These are phyloP conservation scores for Corydoras sp. DNA, from an alignment of 2,113 vertebrate species.

Conservation along the genomic window DNA sequence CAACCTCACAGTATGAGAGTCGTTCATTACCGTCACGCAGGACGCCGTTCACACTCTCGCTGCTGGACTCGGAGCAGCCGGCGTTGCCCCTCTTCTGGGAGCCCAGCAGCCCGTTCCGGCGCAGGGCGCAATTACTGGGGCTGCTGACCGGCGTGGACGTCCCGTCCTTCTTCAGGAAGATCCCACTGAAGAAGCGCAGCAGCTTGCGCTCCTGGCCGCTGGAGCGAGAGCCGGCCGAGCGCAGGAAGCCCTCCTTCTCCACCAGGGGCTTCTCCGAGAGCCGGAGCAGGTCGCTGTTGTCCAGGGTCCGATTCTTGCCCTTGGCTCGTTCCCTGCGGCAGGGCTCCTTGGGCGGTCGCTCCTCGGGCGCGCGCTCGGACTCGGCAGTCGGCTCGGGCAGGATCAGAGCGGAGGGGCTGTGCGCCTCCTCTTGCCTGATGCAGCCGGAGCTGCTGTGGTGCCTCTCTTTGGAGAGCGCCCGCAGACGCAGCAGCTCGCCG, in stretches of 20 bases:
- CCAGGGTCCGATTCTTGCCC: slow-evolving; percentile 82
- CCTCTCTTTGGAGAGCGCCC: slow-evolving; percentile 62
- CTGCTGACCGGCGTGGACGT: slow-evolving; percentile 57
- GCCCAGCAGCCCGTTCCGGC: slow-evolving; percentile 65
- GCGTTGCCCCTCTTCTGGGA: slow-evolving; percentile 55
- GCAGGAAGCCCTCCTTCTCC: slow-evolving; percentile 51
- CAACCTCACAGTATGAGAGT: not conserved
- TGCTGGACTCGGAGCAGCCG: slow-evolving; percentile 72
- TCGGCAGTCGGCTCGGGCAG: slow-evolving; percentile 71
- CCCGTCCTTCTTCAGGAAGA: slow-evolving; percentile 76
- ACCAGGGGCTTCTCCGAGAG: slow-evolving; percentile 67
- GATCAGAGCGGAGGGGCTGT: not conserved
- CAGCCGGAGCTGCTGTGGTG: slow-evolving; percentile 68
- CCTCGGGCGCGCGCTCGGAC: slow-evolving; percentile 27
- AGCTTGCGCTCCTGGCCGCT: slow-evolving; percentile 69
- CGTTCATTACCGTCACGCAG: slow-evolving; percentile 69
- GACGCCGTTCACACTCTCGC: slow-evolving; percentile 77
- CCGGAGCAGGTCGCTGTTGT: slow-evolving; percentile 84
- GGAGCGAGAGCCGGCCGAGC: slow-evolving; percentile 45
- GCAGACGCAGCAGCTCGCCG: slow-evolving; percentile 60
- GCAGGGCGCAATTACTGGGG: slow-evolving; percentile 55
- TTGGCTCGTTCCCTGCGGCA: slow-evolving; percentile 74
- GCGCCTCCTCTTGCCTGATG: slow-evolving; percentile 15
- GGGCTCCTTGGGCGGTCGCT: slow-evolving; percentile 52
- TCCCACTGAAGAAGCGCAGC: slow-evolving; percentile 84